Conservation (phyloP, 2,113 vertebrate species). For the Corythoichthys haematopterus region DNA sequence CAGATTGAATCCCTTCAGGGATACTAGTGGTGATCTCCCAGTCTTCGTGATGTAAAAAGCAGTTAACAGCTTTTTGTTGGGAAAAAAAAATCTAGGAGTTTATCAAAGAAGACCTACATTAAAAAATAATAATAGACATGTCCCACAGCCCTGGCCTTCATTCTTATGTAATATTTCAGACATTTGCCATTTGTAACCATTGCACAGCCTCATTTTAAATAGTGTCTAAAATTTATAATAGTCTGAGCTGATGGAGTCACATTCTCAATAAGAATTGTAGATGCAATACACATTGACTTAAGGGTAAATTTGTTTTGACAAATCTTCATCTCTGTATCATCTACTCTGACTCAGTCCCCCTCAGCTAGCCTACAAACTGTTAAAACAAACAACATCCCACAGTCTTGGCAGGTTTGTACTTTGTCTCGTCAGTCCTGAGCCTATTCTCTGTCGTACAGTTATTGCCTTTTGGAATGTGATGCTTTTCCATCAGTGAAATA, state of each 20-base stretch:
- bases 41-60: neutral
- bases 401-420: neutral
- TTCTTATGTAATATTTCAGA: slow-evolving; percentile 38
- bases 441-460: neutral
- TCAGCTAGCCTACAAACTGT: neutral
- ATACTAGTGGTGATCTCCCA: neutral
- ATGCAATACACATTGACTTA: neutral
- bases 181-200: slow-evolving; percentile 31
- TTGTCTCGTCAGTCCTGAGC: neutral
- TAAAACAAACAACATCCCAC: neutral
- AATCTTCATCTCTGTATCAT: neutral
- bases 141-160: slow-evolving; percentile 15
- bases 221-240: slow-evolving; percentile 12
- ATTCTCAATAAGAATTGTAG: slow-evolving; percentile 1
- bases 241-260: slow-evolving; percentile 10
- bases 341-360: neutral
- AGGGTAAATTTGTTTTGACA: neutral
- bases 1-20: neutral
- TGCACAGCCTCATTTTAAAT: slow-evolving; percentile 26
- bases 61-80: neutral
- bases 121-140: slow-evolving; percentile 2
- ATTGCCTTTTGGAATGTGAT: neutral
- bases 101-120: slow-evolving; percentile 24
- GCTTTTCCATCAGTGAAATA: neutral
- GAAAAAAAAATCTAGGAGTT: neutral